A percentile compares a stretch with the other conserved stretches of the same genome.
These are phyloP conservation scores for Arion vulgaris DNA, from an alignment of 1,140 invertebrate genomes.

Conservation along the genomic window DNA sequence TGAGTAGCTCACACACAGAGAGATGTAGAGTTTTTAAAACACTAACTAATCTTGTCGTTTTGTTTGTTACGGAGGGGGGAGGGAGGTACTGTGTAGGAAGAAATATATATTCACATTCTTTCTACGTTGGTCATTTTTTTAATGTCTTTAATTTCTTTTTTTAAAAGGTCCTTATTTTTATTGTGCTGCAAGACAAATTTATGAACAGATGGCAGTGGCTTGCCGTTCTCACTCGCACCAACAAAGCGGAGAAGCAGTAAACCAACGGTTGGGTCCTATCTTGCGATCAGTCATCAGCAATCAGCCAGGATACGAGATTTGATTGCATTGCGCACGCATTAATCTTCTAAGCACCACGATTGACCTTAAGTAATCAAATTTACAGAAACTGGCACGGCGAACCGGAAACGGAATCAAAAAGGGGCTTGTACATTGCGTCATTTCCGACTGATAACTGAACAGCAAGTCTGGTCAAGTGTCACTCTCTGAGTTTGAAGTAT, in stretches of 20 bases:
- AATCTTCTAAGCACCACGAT: slow-evolving; percentile 30
- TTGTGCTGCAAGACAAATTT: not conserved
- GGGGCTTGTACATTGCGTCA: not conserved
- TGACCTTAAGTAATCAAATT: slow-evolving; percentile 33
- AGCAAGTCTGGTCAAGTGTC: not conserved
- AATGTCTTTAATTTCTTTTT: too few species aligned
- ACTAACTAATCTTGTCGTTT: too few species aligned
- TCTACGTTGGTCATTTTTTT: too few species aligned
- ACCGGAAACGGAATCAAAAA: slow-evolving; percentile 14
- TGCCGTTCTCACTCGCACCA: not conserved
- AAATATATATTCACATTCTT: too few species aligned
- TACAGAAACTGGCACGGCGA: not conserved
- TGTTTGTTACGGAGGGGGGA: too few species aligned
- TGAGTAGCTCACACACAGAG: too few species aligned
- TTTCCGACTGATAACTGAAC: not conserved
- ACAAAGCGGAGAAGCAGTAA: not conserved
- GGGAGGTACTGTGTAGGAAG: too few species aligned
- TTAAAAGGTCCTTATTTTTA: not conserved
- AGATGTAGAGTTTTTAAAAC: too few species aligned
- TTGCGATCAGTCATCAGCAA: slow-evolving; percentile 16
- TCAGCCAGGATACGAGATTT: slow-evolving; percentile 15
- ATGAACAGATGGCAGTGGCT: slow-evolving; percentile 24
- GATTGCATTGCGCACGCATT: slow-evolving; percentile 30
- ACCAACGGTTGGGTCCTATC: slow-evolving; percentile 12
- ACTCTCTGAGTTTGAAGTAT: not conserved